Base-by-base conservation (phyloP, 2,113 vertebrate genomes). In the Microcebus jonahi region DNA sequence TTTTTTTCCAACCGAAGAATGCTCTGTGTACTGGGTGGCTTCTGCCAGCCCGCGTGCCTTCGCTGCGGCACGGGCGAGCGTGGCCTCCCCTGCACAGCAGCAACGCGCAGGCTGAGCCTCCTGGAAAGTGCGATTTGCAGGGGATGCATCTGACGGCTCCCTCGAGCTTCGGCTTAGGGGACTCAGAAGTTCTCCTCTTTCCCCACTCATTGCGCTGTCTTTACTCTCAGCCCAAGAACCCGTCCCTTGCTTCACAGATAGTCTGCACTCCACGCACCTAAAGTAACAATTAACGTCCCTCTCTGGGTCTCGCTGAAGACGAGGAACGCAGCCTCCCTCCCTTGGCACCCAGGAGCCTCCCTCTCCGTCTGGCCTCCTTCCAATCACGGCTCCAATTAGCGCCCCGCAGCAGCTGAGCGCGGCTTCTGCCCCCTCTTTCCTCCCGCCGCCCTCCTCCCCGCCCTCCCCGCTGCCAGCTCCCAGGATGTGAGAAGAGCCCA, bases 311-410 rank as follows among this genome's bases (percentile, higher is more conserved):
- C 2, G 5, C 0, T 12, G 65, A 5, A 39, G 61, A 94, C 55
- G n/a, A n/a, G 77, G 88, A 91, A 94, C 93, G 92, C 75, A 39
- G 65, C 93, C 55, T 75, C 84, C 84, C 87, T 86, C 80, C 94
- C 93, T 31, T 39, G 88, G 90, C 67, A 27, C 50, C 59, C 4
- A 23, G 39, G 31, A 91, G 29, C 95, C 82, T 82, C 70, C 81
- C 63, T 96, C 93, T 93, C 73, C 36, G 7, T 36, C 94, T 17
- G 79, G 63, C 71, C 73, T 77, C 88, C 96, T 97, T 94, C 83
- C 97, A 95, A 96, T 97, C 92, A 93, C 55, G 45, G 50, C 83
- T 2, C 90, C 91, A 95, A 68, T 97, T 96, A 97, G 96, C 91
- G 89, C 39, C 93, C 94, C 82, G 9, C 90, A 71, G 92, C 70